phyloP scores from a whole-genome alignment of 2,113 vertebrate genomes.

The Otocyon megalotis region DNA sequence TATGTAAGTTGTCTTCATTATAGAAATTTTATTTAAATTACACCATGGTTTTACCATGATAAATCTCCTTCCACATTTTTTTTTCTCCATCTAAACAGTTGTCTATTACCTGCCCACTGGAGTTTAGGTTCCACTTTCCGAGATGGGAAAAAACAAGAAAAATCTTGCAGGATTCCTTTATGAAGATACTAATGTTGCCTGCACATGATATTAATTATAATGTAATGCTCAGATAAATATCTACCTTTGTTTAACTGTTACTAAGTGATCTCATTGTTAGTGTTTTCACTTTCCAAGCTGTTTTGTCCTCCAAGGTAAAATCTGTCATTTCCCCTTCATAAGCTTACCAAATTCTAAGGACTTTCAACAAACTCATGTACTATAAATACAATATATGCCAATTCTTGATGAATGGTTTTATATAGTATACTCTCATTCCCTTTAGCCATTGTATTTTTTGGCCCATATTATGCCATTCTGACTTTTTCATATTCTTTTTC shows the following conservation, averaged over 20 bases:
- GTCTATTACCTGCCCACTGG: not conserved
- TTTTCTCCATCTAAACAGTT: not conserved
- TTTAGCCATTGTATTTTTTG: not conserved
- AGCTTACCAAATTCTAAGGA: not conserved
- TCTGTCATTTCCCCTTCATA: not conserved
- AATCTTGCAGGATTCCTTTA: not conserved
- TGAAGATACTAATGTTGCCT: not conserved
- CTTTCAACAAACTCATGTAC: not conserved
- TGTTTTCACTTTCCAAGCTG: not conserved
- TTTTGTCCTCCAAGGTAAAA: not conserved
- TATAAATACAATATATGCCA: not conserved
- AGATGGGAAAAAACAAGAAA: not conserved
- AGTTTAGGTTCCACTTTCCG: not conserved
- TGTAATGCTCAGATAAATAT: not conserved
- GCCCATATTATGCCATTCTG: not conserved
- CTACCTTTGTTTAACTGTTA: not conserved
- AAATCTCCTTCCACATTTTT: not conserved
- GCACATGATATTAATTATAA: not conserved
- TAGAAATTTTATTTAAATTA: not conserved
- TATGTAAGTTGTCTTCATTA: not conserved
- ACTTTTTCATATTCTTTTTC: not conserved
- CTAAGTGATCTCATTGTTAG: not conserved
- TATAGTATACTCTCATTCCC: not conserved
- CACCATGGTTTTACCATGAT: not conserved
- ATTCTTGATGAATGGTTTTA: not conserved